phyloP scores from a whole-genome alignment of 2,113 vertebrate species.

The Recurvirostra avosetta region DNA sequence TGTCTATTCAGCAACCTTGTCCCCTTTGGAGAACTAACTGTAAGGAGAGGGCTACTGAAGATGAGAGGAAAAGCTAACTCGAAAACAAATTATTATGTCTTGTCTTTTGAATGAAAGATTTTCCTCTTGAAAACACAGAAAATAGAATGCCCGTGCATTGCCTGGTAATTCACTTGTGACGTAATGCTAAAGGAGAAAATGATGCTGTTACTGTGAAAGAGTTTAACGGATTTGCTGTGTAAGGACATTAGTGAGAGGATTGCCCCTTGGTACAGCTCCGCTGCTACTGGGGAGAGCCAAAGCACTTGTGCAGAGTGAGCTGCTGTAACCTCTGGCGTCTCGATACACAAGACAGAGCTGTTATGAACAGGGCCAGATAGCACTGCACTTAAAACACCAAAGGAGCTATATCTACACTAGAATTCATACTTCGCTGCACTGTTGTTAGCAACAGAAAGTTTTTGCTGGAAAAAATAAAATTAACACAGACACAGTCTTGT shows the following conservation, averaged over 20 bases:
- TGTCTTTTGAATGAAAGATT: background rate
- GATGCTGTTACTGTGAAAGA: background rate
- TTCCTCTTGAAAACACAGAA: background rate
- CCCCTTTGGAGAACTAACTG: background rate
- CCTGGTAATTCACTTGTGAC: background rate
- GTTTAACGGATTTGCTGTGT: background rate
- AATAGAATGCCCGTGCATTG: background rate
- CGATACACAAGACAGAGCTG: background rate
- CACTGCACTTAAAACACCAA: background rate
- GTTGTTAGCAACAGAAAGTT: conserved; percentile 46
- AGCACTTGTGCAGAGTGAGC: background rate
- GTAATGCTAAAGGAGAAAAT: background rate
- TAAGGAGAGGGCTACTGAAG: background rate
- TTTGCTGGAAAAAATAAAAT: conserved; percentile 10
- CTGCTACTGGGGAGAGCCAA: background rate
- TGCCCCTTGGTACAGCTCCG: background rate
- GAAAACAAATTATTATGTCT: background rate
- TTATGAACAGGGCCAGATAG: background rate
- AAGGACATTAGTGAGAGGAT: background rate
- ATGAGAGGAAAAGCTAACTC: background rate
- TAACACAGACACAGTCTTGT: background rate
- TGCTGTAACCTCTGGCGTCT: background rate
- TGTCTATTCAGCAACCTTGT: background rate
- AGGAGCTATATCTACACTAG: background rate
- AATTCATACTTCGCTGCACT: background rate